Evolutionary conservation across 1,140 invertebrate species (phyloP).

Genomic region (Meteorus sp.): DNA sequence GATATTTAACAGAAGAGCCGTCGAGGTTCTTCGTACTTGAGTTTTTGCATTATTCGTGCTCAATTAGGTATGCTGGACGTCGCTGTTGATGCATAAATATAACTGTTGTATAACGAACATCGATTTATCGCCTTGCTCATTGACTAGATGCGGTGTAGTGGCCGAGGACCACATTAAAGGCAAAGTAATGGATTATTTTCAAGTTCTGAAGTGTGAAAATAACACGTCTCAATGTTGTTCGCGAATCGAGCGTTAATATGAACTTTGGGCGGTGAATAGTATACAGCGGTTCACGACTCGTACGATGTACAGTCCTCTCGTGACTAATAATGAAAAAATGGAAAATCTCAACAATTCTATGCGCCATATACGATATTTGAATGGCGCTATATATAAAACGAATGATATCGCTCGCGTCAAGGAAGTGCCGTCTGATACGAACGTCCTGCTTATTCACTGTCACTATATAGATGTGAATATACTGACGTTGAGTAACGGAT

Average conservation of each 20-base stretch:
- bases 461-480: constrained; percentile 17
- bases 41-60: neutral
- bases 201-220: constrained; percentile 8
- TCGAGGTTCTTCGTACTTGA: neutral
- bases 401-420: constrained; percentile 47
- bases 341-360: neutral
- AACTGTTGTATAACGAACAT: neutral
- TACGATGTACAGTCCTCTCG: constrained; percentile 5
- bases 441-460: constrained; percentile 56
- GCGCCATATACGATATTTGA: neutral
- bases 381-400: neutral
- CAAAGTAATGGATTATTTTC: constrained; percentile 15
- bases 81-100: neutral
- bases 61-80: neutral
- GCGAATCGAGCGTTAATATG: constrained; percentile 1
- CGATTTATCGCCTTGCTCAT: neutral
- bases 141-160: neutral
- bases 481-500: neutral
- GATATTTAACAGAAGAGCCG: too few species aligned
- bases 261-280: constrained; percentile 10
- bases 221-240: neutral
- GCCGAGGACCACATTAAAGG: constrained; percentile 15
- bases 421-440: constrained; percentile 55
- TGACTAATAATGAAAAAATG: constrained; percentile 23
- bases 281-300: constrained; percentile 10